These are phyloP conservation scores for Microcebus griseorufus DNA, from an alignment of 2,113 vertebrate genomes.

Conservation along the genomic window DNA sequence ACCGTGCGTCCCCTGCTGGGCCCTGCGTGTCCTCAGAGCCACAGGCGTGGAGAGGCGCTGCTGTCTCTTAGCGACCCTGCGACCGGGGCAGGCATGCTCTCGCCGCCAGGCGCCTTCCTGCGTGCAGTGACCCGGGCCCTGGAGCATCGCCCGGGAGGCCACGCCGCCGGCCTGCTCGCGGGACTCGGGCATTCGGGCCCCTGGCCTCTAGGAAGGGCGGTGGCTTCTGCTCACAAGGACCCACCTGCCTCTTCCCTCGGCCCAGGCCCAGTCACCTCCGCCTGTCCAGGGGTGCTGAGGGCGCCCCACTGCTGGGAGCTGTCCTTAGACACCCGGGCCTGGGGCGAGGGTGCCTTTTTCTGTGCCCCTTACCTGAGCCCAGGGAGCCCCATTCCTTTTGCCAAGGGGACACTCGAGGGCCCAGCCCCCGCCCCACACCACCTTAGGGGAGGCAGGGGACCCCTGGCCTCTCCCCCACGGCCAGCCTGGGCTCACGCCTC, in stretches of 20 bases:
- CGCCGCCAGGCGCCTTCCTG: no score
- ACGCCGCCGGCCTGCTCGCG: accelerated
- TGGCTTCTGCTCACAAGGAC: neutral
- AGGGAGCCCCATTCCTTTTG: accelerated
- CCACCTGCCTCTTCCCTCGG: no score
- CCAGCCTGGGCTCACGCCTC: no score
- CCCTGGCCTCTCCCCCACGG: neutral
- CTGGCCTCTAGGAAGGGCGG: neutral
- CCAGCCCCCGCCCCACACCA: no score
- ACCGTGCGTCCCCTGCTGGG: accelerated
- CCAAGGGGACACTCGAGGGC: neutral
- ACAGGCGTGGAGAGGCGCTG: neutral
- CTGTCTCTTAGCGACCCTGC: accelerated
- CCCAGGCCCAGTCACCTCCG: accelerated
- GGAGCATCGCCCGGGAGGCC: accelerated
- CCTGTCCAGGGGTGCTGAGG: neutral
- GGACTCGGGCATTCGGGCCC: neutral
- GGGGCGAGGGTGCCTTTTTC: accelerated
- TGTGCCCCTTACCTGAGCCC: neutral
- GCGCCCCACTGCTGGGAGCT: neutral
- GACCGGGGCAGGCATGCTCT: neutral
- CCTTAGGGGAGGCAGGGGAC: neutral
- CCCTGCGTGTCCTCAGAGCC: neutral
- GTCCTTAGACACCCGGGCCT: neutral
- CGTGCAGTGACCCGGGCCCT: no score